Conservation (phyloP, 2,797 vertebrate genomes). For the Argyrosomus regius region DNA sequence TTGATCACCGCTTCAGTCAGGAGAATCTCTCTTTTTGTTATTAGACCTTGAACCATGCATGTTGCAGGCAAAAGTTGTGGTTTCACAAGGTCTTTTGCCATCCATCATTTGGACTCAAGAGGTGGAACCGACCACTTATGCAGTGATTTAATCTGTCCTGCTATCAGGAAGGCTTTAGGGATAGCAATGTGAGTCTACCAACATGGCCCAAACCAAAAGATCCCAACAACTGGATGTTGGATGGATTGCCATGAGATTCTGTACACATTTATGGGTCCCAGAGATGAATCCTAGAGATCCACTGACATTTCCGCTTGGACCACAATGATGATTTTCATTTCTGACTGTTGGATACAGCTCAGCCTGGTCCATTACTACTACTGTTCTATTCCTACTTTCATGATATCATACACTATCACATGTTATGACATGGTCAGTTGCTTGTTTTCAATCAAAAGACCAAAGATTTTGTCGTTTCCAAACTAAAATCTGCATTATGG, state of each 20-base stretch:
- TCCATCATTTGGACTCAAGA: conserved; percentile 5
- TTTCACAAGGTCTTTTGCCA: conserved; percentile 20
- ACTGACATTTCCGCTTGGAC: no score
- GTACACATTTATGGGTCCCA: neutral
- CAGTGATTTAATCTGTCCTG: neutral
- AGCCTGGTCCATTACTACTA: no score
- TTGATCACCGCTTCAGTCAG: conserved; percentile 28
- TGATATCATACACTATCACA: no score
- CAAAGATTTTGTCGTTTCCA: no score
- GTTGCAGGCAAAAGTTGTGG: conserved; percentile 5
- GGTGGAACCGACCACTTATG: neutral
- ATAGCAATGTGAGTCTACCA: neutral
- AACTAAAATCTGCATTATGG: no score
- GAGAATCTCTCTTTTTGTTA: conserved; percentile 33
- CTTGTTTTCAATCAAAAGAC: no score
- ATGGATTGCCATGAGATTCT: neutral
- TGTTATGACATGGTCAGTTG: no score
- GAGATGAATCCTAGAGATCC: neutral
- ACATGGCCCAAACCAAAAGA: conserved; percentile 2
- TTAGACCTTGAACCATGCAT: conserved; percentile 15
- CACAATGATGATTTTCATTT: no score
- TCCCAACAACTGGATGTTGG: neutral
- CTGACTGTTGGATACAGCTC: no score
- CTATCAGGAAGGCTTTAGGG: neutral
- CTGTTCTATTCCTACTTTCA: no score